Base-by-base conservation (phyloP, 2,113 vertebrate species). In the Ifrita kowaldi region DNA sequence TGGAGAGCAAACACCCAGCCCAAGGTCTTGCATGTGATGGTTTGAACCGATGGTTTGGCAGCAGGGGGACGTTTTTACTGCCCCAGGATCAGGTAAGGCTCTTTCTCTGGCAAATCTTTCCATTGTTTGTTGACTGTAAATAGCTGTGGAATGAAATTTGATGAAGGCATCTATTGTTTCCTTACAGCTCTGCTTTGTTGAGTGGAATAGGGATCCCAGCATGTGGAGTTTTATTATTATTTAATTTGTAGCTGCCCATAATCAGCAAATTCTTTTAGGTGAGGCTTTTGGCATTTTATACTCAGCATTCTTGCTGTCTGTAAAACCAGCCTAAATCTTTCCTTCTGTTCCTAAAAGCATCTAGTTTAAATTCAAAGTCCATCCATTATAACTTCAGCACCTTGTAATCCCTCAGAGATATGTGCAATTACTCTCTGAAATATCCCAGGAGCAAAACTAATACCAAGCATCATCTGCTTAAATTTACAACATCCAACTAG, bases 401-500 rank as follows among this genome's bases (percentile, higher is more conserved):
- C 93, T 97, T 96, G 83, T 95, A 97, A 92, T 96, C 94, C 94
- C 76, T 96, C 64, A 49, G 95, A 96, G 84, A 95, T 81, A 75
- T 24, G 80, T 87, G 95, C 96, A 95, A 95, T 97, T 96, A 94
- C 91, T 92, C 77, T 90, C 94, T 94, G 95, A 93, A 96, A 87
- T 84, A 96, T 93, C 96, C 92, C 84, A 94, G 87, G 84, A 96
- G 93, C 86, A 94, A 83, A 84, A 77, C 90, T 93, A 95, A 93
- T 97, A 92, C 74, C 90, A 86, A 95, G 89, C 92, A 96, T 97
- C 95, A 97, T 94, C 93, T 94, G 84, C 90, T 96, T 94, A 93
- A 95, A 97, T 97, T 95, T 96, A 95, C 94, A 96, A 75, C 94
- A 84, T 92, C 84, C 90, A 96, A 92, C 95, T 60, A 86, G 92